Base-by-base conservation (phyloP, 2,888 invertebrate genomes). In the Sycophila texana region DNA sequence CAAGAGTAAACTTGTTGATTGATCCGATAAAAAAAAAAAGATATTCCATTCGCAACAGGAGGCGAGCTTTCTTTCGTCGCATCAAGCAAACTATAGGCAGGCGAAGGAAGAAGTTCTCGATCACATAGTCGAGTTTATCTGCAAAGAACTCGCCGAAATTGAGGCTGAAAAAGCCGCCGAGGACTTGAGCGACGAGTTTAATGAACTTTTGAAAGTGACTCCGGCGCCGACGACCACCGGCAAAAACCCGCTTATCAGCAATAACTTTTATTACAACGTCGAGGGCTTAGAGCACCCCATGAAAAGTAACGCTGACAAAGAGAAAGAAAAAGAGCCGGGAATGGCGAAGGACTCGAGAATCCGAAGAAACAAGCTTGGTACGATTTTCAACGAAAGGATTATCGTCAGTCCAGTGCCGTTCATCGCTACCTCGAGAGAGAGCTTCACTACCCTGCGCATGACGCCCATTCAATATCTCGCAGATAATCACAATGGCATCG, bases 381-480 rank as follows among this genome's bases (percentile, higher is more conserved):
- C 86, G 30, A 83, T 90, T 70, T 90, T 90, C 76, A 89, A 88
- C 51, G 88, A 90, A 78, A 89, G 86, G 77, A 86, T 89, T 75
- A 86, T 90, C 12, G 90, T 90, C 39, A 89, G 89, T 74, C 89
- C 90, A 51, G 89, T 89, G 70, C 90, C 90, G 70, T 90, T 87
- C 81, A 83, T 86, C 22, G 83, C 88, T 26, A 87, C 88, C 5
- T 88, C 88, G 2, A 85, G 86, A 55, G 88, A 90, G 84, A 90
- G 90, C 79, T 90, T 90, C 73, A 87, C 86, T n/a, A 90, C 90
- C 12, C 82, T 90, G 74, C 86, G 85, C 82, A 88, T 85, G 13
- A 87, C 87, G n/a, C 89, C 90, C 1, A 87, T 90, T 68, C 86
- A 86, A 14, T 79, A 39, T 55, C 30, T 74, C 1, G 47, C 14